Evolutionary conservation across 2,113 vertebrate species (phyloP), one percentile per base, ranked within the genome.

Genomic region (Trichechus manatus): DNA sequence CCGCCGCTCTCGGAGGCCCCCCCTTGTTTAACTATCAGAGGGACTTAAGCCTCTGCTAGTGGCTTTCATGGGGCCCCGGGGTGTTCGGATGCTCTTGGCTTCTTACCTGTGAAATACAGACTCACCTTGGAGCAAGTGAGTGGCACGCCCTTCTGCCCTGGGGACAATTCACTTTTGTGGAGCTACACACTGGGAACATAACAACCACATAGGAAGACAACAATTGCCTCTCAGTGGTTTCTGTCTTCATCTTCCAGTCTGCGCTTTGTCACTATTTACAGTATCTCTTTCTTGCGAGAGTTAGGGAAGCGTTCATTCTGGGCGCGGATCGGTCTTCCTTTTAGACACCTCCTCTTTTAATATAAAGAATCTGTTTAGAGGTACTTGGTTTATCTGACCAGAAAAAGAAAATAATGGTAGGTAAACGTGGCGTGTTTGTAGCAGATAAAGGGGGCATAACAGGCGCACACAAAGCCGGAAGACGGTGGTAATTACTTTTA

Each of bases 321-420:
- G 90, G 77, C 50, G 59, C 95, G 47, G 90, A 94, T 93, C 78
- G 93, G 63, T 87, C 77, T 93, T 97, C 72, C 94, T 97, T 95
- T 94, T 87, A 96, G 90, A 85, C 87, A 97, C 95, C 96, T 80
- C 59, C 3, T 44, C 93, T 74, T 96, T 85, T 33, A 94, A 82
- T 44, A 42, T 77, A 81, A 97, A 97, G 87, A 92, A 98, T 97
- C 85, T 97, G 98, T 98, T 99, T 98, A 98, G 98, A 98, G 98
- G 98, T 99, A 99, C 99, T 99, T 99, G 99, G 99, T 98, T 99
- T 99, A 99, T 99, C 99, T 99, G 99, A 99, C 98, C 98, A 97
- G 98, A 98, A 98, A 98, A 97, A 98, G 98, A 98, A 99, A 98
- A 98, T 98, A 98, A 98, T 99, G 98, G 97, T 98, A 98, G 99